Evolutionary conservation across 2,888 invertebrate species (phyloP).

Genomic region (Agonopterix alstromeriana): DNA sequence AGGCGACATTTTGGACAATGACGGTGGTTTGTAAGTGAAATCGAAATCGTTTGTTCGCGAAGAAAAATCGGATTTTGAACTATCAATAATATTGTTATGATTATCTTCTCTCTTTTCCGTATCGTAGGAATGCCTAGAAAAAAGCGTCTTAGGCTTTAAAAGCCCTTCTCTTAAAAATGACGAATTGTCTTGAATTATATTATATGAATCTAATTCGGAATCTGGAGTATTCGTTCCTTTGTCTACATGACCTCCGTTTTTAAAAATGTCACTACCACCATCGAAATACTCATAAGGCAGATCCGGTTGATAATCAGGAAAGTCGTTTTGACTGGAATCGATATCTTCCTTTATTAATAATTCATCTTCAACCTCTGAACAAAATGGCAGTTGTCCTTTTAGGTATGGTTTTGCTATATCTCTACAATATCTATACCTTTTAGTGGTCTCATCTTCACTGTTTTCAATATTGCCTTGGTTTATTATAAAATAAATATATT

Average conservation of each 20-base stretch:
- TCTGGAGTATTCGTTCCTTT: too few species aligned
- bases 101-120: too few species aligned
- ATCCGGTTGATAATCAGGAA: constrained; percentile 26
- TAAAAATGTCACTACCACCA: background rate
- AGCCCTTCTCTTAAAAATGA: background rate
- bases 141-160: too few species aligned
- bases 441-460: constrained; percentile 14
- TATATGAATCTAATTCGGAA: too few species aligned
- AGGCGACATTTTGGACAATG: too few species aligned
- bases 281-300: background rate
- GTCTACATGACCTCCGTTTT: too few species aligned
- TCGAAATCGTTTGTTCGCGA: too few species aligned
- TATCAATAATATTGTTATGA: too few species aligned
- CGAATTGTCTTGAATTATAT: background rate
- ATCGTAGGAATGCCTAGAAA: too few species aligned
- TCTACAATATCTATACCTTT: constrained; percentile 30
- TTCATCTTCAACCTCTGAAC: constrained; percentile 23
- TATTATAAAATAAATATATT: too few species aligned
- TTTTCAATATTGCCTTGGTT: constrained; percentile 3
- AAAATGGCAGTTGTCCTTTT: constrained; percentile 20
- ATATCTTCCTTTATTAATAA: constrained; percentile 20
- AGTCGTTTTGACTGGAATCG: constrained; percentile 21
- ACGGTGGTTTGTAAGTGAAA: too few species aligned
- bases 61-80: too few species aligned
- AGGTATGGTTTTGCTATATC: constrained; percentile 39